Base-by-base conservation (phyloP, 2,797 vertebrate species). In the Pseudochaenichthys georgianus region DNA sequence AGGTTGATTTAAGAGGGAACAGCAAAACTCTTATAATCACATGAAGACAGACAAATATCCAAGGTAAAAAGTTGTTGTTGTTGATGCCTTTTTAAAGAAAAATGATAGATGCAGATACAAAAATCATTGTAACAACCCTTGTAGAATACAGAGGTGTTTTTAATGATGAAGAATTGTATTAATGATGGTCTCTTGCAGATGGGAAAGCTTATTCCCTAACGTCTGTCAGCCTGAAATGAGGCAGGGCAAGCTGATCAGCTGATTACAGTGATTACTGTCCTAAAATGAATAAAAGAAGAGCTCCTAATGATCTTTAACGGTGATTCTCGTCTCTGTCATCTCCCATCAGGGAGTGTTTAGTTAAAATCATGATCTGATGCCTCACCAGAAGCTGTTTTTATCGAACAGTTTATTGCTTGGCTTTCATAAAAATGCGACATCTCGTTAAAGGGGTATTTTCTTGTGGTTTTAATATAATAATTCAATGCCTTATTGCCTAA, bases 251-350 rank as follows among this genome's bases (percentile, higher is more conserved):
- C 28, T 10, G 53, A 53, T 55, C 55, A 5, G 54, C 46, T 73
- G 77, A 88, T 88, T 83, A 70, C 72, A 51, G 53, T 77, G 70
- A 80, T 84, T 77, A 62, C 38, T 45, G 47, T 74, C 68, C 31
- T 47, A 4, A 12, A 66, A 73, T 19, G 52, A 38, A 11, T 15
- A 69, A 79, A 59, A 67, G 60, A 74, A 62, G 55, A 41, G 53
- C 64, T 66, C 52, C 38, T 83, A 76, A 85, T 85, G 73, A 76
- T 70, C 46, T 78, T 55, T 57, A 75, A 63, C 51, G 41, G 50
- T 51, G 23, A 13, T 63, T 72, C 78, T 86, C 19, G 1, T 75
- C 46, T 53, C 31, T 31, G 61, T 74, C 74, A 66, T 63, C 64
- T 70, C 19, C 6, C 70, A 45, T 53, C 59, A 43, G 69, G n/a